These are phyloP conservation scores for Sinocyclocheilus anophthalmus DNA, from an alignment of 2,113 vertebrate genomes.

Conservation along the genomic window DNA sequence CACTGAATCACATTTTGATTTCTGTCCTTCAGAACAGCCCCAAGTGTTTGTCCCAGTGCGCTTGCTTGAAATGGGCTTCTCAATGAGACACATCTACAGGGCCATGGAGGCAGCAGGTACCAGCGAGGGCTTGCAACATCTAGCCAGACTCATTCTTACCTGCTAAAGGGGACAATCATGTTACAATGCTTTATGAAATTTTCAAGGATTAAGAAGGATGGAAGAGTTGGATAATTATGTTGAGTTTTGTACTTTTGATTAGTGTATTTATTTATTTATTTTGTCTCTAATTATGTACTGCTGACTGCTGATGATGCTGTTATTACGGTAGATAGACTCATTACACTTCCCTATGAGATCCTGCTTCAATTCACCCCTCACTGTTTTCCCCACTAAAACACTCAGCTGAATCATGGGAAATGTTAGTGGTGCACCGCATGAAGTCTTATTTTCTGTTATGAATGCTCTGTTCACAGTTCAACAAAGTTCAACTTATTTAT, in stretches of 20 bases:
- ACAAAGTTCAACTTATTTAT: background rate
- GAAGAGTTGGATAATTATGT: background rate
- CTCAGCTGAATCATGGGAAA: background rate
- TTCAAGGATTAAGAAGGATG: background rate
- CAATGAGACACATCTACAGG: constrained; percentile 82
- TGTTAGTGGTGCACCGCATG: constrained; percentile 16
- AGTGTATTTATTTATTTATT: background rate
- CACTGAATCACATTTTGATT: constrained; percentile 23
- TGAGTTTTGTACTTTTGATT: background rate
- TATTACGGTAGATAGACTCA: background rate
- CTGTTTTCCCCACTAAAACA: constrained; percentile 1
- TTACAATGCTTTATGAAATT: background rate
- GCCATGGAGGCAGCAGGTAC: constrained; percentile 83
- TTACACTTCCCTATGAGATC: constrained; percentile 15
- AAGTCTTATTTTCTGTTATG: background rate
- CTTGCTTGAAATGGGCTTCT: constrained; percentile 84
- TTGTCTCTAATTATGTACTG: background rate
- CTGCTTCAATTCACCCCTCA: constrained; percentile 9
- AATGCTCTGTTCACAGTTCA: background rate
- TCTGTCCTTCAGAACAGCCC: constrained; percentile 72
- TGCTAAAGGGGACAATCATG: background rate
- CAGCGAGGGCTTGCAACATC: constrained; percentile 54
- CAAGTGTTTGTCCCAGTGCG: constrained; percentile 81
- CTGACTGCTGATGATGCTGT: background rate
- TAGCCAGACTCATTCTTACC: background rate